Evolutionary conservation across 2,888 invertebrate species (phyloP), one percentile per base, ranked within the genome.

Genomic region (Netelia virgata): DNA sequence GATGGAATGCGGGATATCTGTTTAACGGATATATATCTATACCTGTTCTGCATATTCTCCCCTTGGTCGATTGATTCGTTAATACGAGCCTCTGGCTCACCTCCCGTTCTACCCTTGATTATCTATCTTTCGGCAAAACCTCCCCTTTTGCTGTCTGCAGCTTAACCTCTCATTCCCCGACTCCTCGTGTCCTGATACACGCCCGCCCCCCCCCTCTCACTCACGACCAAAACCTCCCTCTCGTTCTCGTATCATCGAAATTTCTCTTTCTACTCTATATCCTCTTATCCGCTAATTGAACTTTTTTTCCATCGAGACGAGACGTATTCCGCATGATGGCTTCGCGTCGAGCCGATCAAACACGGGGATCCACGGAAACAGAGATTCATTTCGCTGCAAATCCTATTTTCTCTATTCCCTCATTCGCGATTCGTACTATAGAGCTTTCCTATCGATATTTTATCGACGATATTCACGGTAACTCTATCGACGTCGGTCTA

Each of bases 31-130:
- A 14, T 47, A 47, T 47, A 47, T 47, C 1, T 14, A 47, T 68
- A 59, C 59, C 18, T 23, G 36, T 82, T 18, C 70, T 36, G 36
- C 76, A 86, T 84, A 79, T 86, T 85, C 82, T 83, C 70, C 77
- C 81, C 83, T 86, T 87, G 86, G 85, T 78, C 91, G 91, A 91
- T 91, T 91, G 91, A 90, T 91, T 90, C 90, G 91, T 90, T 90
- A 91, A 91, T 90, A 90, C 90, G 47, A 47, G 90, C 70, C 88
- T 88, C 88, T 87, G 87, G 89, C 87, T 89, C 87, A 88, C 89
- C 89, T 89, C 88, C 87, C 73, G 86, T 87, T 89, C 87, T 88
- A 87, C 88, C 88, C 89, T 91, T 91, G 91, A 91, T 91, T 91
- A 91, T 91, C 91, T 87, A 89, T 90, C 91, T 88, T 87, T 88